These are phyloP conservation scores for Laticauda laticaudata DNA, from an alignment of 2,113 vertebrate genomes.

Conservation along the genomic window DNA sequence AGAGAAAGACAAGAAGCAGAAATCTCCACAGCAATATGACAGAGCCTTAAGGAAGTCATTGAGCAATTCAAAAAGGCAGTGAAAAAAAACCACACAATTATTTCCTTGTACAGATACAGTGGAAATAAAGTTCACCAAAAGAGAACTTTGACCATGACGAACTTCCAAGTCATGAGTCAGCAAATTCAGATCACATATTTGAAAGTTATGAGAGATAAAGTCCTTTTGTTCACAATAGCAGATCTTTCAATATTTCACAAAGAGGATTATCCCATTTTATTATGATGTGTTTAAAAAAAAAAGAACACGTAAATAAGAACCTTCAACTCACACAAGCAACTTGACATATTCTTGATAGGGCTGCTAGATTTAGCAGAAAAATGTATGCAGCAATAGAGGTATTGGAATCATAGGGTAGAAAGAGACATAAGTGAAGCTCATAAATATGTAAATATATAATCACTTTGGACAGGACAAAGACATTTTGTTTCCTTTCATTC, in stretches of 20 bases:
- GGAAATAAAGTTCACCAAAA: not conserved
- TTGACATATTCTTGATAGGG: not conserved
- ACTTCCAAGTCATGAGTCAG: not conserved
- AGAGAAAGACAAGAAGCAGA: not conserved
- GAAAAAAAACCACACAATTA: not conserved
- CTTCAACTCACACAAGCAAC: not conserved
- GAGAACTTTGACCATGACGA: not conserved
- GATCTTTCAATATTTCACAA: not conserved
- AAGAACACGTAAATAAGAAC: not conserved
- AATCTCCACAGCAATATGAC: not conserved
- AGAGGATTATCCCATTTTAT: not conserved
- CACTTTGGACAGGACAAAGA: not conserved
- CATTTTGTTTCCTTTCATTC: not conserved
- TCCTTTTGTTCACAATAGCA: not conserved
- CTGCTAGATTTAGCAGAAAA: not conserved
- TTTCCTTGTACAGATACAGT: not conserved
- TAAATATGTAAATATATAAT: not conserved
- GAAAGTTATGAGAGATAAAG: not conserved
- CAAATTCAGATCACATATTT: not conserved
- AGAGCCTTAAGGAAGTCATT: not conserved
- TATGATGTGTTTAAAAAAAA: not conserved
- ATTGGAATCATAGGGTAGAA: not conserved
- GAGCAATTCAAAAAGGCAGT: slow-evolving; percentile 1
- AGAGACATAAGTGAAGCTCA: not conserved
- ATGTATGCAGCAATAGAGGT: not conserved